Conservation (phyloP, 1,140 invertebrate genomes). For the Panagrolaimus sp. region DNA sequence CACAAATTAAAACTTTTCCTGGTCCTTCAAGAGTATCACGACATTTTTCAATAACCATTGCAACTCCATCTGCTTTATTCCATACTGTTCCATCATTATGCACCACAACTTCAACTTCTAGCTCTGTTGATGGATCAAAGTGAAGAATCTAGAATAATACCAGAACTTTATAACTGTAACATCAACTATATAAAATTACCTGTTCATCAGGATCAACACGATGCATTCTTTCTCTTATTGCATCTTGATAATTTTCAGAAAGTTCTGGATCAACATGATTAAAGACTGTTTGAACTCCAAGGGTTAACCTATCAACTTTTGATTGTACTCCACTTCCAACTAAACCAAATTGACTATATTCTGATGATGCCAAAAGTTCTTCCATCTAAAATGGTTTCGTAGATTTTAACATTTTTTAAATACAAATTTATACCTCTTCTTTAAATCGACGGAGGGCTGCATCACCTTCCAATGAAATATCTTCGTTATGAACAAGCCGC, state of each 20-base stretch:
- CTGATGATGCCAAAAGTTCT: slow-evolving; percentile 28
- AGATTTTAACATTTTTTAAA: slow-evolving; percentile 23
- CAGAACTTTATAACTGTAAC: too few species aligned
- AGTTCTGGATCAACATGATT: slow-evolving; percentile 53
- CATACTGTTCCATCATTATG: slow-evolving; percentile 48
- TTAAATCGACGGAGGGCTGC: slow-evolving; percentile 42
- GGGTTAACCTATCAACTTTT: slow-evolving; percentile 56
- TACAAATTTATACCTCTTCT: slow-evolving; percentile 24
- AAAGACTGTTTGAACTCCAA: slow-evolving; percentile 58
- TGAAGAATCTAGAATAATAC: slow-evolving; percentile 29
- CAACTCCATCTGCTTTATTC: slow-evolving; percentile 58
- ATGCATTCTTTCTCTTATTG: slow-evolving; percentile 52
- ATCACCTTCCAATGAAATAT: slow-evolving; percentile 51
- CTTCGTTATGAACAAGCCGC: slow-evolving; percentile 57
- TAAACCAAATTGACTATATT: slow-evolving; percentile 54
- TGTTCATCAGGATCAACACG: slow-evolving; percentile 51
- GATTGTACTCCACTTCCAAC: slow-evolving; percentile 57
- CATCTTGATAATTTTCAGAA: slow-evolving; percentile 53
- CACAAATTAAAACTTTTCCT: slow-evolving; percentile 53
- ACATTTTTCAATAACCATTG: slow-evolving; percentile 45
- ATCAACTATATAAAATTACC: slow-evolving; percentile 17
- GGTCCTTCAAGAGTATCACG: slow-evolving; percentile 41
- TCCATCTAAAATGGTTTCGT: slow-evolving; percentile 33
- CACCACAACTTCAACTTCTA: slow-evolving; percentile 58
- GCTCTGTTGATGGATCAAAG: slow-evolving; percentile 53